Percentiles rank a stretch among this genome's conserved stretches.
Conservation (phyloP, 2,888 invertebrate genomes). For the Platerodrilus igneus region DNA sequence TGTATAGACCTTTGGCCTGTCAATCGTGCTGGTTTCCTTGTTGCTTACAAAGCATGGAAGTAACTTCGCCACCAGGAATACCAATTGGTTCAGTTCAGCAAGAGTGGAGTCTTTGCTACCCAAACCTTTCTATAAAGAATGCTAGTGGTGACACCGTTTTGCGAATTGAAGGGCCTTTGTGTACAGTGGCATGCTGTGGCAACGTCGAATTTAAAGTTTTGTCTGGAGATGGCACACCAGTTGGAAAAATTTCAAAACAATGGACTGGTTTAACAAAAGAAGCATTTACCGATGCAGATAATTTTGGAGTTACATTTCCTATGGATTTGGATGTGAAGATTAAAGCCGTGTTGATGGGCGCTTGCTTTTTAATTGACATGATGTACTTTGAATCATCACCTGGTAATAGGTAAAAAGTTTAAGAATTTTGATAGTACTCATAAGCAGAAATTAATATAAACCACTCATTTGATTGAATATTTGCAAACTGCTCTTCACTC, state of each 20-base stretch:
- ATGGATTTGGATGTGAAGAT: slow-evolving; percentile 75
- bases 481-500: too few relatives aligned
- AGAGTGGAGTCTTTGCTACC: slow-evolving; percentile 70
- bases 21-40: slow-evolving; percentile 78
- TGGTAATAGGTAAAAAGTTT: too few relatives aligned
- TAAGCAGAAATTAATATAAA: too few relatives aligned
- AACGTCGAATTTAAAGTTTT: slow-evolving; percentile 73
- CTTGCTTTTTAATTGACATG: slow-evolving; percentile 63
- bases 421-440: too few relatives aligned
- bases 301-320: slow-evolving; percentile 76
- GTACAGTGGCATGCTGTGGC: slow-evolving; percentile 71
- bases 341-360: slow-evolving; percentile 68
- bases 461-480: too few relatives aligned
- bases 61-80: slow-evolving; percentile 67
- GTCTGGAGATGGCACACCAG: slow-evolving; percentile 63
- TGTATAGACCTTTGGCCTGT: slow-evolving; percentile 77
- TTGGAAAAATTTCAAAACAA: slow-evolving; percentile 78
- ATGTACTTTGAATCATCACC: slow-evolving; percentile 15
- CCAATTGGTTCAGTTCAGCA: slow-evolving; percentile 69
- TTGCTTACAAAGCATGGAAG: slow-evolving; percentile 74
- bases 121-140: slow-evolving; percentile 70
- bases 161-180: slow-evolving; percentile 75
- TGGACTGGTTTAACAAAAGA: slow-evolving; percentile 76
- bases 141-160: slow-evolving; percentile 69
- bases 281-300: slow-evolving; percentile 73